These are phyloP conservation scores for Harpegnathos saltator DNA, from an alignment of 1,140 invertebrate species.

Conservation along the genomic window DNA sequence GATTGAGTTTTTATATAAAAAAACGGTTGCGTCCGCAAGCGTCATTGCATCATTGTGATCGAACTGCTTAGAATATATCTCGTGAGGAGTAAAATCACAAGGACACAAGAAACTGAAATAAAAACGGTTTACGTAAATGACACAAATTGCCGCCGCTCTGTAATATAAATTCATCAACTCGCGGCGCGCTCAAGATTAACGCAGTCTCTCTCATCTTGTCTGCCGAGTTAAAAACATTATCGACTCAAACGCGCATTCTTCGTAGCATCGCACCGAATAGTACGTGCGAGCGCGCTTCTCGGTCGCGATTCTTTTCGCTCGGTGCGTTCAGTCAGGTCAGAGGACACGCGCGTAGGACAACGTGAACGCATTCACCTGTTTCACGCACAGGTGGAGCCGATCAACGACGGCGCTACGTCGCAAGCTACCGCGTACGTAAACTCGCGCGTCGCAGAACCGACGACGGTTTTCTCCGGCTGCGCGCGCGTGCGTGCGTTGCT, in stretches of 20 bases:
- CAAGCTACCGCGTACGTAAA: background rate
- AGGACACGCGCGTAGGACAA: background rate
- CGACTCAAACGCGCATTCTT: background rate
- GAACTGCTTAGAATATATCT: no score
- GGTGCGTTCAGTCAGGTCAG: background rate
- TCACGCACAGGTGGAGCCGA: background rate
- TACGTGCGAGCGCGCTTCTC: background rate
- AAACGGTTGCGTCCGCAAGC: no score
- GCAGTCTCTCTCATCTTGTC: slow-evolving; percentile 5
- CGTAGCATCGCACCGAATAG: background rate
- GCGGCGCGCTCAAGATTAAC: no score
- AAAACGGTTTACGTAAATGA: no score
- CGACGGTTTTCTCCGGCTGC: background rate
- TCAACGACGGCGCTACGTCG: background rate
- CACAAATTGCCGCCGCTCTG: no score
- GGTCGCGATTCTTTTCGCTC: background rate
- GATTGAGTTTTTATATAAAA: background rate
- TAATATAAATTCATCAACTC: no score
- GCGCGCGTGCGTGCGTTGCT: slow-evolving; percentile 56
- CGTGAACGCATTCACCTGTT: background rate
- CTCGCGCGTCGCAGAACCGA: background rate
- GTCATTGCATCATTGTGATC: no score
- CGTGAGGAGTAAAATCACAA: no score
- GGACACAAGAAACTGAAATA: no score
- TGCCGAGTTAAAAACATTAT: background rate